Base-by-base conservation (phyloP, 1,140 invertebrate species). In the Ceratoteleas bidentatus region DNA sequence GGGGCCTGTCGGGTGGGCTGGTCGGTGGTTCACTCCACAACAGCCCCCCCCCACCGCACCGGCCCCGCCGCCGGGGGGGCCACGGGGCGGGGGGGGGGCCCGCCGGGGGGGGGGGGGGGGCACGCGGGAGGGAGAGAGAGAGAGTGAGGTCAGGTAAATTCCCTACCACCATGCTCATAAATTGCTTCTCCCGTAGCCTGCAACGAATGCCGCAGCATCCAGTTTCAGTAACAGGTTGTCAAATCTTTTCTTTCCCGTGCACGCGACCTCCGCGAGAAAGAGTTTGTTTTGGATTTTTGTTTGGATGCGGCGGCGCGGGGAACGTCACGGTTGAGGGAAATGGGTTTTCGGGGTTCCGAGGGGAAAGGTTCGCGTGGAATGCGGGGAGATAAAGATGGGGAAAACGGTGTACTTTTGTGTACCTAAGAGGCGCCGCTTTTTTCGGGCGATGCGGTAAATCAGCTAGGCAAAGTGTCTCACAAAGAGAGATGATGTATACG, bases 151-250 rank as follows among this genome's bases (percentile, higher is more conserved):
- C 79, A 81, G 80, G 80, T 82, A 82, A 73, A 81, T 76, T 77
- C 68, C 73, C 80, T 68, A 82, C 73, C 80, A 82, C 73, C 80
- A 81, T 57, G 77, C 77, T 66, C 77, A 75, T 68, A 73, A 75
- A 81, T 70, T 70, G 78, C 78, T 81, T 81, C 64, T 70, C 64
- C 43, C 45, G 64, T 69, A 52, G 66, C 58, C 54, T 76, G 79
- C 78, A 66, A 77, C 62, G 60, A 62, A 81, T 60, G 66, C 61
- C 70, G 61, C 80, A 82, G 80, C 73, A 77, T 77, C 73, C 80
- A 77, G 68, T 81, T 76, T 72, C 61, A 81, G 72, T 72, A 82
- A 82, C 80, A 82, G 73, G 73, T 77, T 77, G 73, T 61, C 68
- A 76, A 62, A 73, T 73, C 33, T 38, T 58, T 11, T 8, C 34